Evolutionary conservation across 2,113 vertebrate species (phyloP).

Genomic region (Corvus moneduloides): DNA sequence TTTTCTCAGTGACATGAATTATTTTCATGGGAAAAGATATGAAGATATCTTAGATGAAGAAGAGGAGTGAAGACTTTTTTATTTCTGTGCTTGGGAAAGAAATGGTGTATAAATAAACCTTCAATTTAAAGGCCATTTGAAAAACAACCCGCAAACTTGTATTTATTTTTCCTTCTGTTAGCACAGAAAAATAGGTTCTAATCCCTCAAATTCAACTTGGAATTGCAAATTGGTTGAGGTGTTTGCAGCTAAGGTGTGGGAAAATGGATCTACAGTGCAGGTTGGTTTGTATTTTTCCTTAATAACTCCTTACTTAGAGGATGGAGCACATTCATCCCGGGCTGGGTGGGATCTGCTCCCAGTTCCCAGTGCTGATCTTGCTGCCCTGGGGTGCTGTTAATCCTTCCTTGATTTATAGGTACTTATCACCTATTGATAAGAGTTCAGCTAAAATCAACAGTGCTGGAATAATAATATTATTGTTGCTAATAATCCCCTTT

Average conservation of each 20-base stretch:
- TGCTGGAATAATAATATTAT: background rate
- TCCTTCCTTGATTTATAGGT: background rate
- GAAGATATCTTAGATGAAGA: constrained; percentile 13
- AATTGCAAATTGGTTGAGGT: constrained; percentile 8
- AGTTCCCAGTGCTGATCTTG: rapidly evolving
- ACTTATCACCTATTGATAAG: background rate
- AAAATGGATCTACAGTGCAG: background rate
- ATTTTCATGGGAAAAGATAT: constrained; percentile 4
- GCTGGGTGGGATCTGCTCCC: background rate
- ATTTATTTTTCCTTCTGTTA: background rate
- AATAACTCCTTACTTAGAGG: background rate
- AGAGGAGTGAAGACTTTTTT: background rate
- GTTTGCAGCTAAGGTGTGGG: background rate
- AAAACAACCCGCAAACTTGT: background rate
- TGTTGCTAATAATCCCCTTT: constrained; percentile 12
- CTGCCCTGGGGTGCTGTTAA: background rate
- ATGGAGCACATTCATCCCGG: background rate
- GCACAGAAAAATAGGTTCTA: background rate
- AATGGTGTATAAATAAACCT: background rate
- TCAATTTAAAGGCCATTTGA: background rate
- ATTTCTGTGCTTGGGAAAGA: background rate
- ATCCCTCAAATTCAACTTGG: background rate
- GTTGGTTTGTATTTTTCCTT: background rate
- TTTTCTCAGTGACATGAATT: background rate
- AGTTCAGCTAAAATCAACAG: background rate